These are phyloP conservation scores for Atrichornis clamosus DNA, from an alignment of 2,113 vertebrate genomes.

Conservation along the genomic window DNA sequence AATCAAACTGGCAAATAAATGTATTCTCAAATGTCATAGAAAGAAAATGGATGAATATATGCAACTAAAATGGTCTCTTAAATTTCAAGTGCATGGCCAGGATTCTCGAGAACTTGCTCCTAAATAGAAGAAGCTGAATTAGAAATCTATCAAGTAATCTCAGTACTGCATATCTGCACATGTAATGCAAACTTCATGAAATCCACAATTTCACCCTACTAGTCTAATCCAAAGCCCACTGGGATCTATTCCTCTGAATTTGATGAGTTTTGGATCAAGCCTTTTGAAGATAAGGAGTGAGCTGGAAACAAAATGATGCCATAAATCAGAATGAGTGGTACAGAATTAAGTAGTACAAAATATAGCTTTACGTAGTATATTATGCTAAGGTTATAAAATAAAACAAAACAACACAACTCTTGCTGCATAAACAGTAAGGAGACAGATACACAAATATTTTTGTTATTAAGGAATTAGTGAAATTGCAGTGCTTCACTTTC, in stretches of 20 bases:
- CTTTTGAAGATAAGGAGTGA: conserved; percentile 59
- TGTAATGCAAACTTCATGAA: conserved; percentile 50
- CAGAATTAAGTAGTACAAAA: conserved; percentile 55
- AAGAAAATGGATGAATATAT: conserved; percentile 29
- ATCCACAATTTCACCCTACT: conserved; percentile 58
- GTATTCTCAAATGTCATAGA: conserved; percentile 41
- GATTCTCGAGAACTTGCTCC: conserved; percentile 51
- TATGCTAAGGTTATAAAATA: conserved; percentile 46
- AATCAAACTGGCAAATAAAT: conserved; percentile 54
- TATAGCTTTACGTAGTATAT: conserved; percentile 37
- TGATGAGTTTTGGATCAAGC: conserved; percentile 66
- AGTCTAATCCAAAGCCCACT: conserved; percentile 63
- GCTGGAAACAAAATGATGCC: conserved; percentile 66
- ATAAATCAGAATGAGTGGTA: conserved; percentile 57
- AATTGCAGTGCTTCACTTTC: neutral
- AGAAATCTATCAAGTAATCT: conserved; percentile 60
- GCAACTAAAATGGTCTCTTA: conserved; percentile 58
- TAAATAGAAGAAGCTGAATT: conserved; percentile 41
- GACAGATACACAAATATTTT: conserved; percentile 6
- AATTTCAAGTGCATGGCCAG: conserved; percentile 52
- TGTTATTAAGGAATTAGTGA: conserved; percentile 17
- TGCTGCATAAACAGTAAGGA: neutral
- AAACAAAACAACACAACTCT: neutral
- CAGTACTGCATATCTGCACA: neutral
- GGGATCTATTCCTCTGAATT: conserved; percentile 59